Conservation (phyloP, 2,113 vertebrate species). For the Paedocypris sp. region DNA sequence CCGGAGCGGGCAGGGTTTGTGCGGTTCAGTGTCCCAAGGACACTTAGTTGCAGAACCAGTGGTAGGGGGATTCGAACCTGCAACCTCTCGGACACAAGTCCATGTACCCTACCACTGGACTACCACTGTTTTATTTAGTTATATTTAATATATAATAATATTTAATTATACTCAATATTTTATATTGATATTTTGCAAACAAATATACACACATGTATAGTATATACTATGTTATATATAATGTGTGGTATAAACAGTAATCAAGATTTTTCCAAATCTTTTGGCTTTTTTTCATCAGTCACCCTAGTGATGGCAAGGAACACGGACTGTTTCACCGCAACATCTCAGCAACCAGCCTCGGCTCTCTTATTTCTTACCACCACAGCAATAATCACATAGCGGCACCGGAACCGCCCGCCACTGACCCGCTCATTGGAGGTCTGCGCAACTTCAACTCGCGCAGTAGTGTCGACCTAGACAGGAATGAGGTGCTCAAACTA, state of each 20-base stretch:
- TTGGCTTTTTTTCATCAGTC: slow-evolving; percentile 55
- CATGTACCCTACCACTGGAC: too few relatives aligned
- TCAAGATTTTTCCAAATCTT: slow-evolving; percentile 1
- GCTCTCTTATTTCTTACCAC: slow-evolving; percentile 79
- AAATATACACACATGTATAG: too few relatives aligned
- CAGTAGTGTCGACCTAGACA: slow-evolving; percentile 64
- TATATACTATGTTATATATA: too few relatives aligned
- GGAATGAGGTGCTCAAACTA: slow-evolving; percentile 71
- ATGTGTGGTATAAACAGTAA: not conserved
- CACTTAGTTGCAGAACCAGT: too few relatives aligned
- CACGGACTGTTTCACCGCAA: slow-evolving; percentile 84
- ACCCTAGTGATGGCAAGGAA: slow-evolving; percentile 91
- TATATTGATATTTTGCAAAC: too few relatives aligned
- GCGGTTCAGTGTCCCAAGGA: too few relatives aligned
- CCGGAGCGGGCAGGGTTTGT: too few relatives aligned
- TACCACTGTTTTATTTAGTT: too few relatives aligned
- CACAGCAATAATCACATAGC: slow-evolving; percentile 64
- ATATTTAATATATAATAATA: too few relatives aligned
- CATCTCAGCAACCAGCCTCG: slow-evolving; percentile 85
- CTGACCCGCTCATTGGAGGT: slow-evolving; percentile 77
- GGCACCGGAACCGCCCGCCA: slow-evolving; percentile 71
- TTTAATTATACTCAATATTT: too few relatives aligned
- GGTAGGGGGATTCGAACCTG: too few relatives aligned
- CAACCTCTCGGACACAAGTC: too few relatives aligned
- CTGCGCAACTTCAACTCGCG: slow-evolving; percentile 53